These are phyloP conservation scores for Synanthedon myopaeformis DNA, from an alignment of 2,888 invertebrate genomes.

Conservation along the genomic window DNA sequence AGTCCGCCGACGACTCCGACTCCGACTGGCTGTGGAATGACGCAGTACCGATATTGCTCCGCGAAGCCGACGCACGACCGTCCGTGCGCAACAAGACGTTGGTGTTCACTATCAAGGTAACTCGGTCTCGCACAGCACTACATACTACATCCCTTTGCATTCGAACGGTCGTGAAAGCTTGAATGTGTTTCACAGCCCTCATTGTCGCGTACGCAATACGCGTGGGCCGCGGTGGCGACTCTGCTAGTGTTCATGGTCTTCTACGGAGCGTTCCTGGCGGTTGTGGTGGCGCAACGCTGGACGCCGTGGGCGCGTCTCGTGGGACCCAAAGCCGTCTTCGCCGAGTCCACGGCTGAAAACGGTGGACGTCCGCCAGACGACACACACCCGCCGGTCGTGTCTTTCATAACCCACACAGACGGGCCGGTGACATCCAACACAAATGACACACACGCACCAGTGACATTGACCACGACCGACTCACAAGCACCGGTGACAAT, in stretches of 20 bases:
- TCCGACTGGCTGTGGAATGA: slow-evolving; percentile 45
- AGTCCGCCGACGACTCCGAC: slow-evolving; percentile 14
- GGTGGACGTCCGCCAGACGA: no score
- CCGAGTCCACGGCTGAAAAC: slow-evolving; percentile 2
- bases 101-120: background rate
- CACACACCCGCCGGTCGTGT: no score
- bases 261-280: slow-evolving; percentile 39
- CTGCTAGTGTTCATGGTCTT: slow-evolving; percentile 34
- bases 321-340: slow-evolving; percentile 38
- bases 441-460: no score
- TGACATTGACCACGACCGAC: no score
- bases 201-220: slow-evolving; percentile 41
- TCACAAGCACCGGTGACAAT: no score
- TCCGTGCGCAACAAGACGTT: background rate
- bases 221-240: slow-evolving; percentile 26
- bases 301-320: slow-evolving; percentile 29
- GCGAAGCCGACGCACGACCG: slow-evolving; percentile 5
- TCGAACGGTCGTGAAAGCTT: background rate
- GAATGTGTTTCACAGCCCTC: slow-evolving; percentile 25
- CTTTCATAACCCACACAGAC: no score
- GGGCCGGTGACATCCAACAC: no score
- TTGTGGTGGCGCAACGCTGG: slow-evolving; percentile 48
- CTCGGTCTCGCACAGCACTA: background rate
- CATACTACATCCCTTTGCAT: background rate
- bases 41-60: slow-evolving; percentile 13